Base-by-base conservation (phyloP, 1,140 invertebrate species). In the Drosophila simulans region DNA sequence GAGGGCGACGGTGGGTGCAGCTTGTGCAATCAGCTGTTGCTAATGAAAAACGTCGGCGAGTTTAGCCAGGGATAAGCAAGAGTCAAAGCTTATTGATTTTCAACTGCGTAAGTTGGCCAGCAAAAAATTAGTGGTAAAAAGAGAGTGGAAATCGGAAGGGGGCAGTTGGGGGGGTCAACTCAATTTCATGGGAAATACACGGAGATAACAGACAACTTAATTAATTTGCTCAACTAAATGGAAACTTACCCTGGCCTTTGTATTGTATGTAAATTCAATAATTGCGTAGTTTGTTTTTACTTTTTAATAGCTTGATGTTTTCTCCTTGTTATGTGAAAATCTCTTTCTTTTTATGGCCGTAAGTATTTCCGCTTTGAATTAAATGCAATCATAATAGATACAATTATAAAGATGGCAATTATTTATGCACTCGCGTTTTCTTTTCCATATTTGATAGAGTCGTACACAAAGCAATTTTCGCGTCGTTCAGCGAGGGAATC, bases 21-120 rank as follows among this genome's bases (percentile, higher is more conserved):
- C 75, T 86, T 86, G 83, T 88, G 79, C 83, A 86, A 86, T 86
- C 83, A 86, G 83, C 83, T 86, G 83, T 86, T 88, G 83, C 83
- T 86, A 86, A 86, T 86, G 83, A 86, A 86, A 86, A 88, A 68
- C 56, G 71, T 76, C 72, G 71, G 43, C 60, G 73, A 62, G 69
- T 40, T 39, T 40, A 46, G 49, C 31, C 34, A 69, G 49, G 60
- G 56, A 46, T 11, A 65, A 60, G 51, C 58, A 78, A 79, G 65
- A 72, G 79, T 85, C 78, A 81, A 63, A 80, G 57, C 63, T 70
- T 85, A 85, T 85, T 85, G 82, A 85, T 85, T 85, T 85, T 85
- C 60, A 78, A 66, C 48, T 68, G 64, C 64, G 64, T 68, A 64
- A 68, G 45, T 68, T 68, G 64, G 64, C 64, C 64, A 68, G 59